Base-by-base conservation (phyloP, 1,140 invertebrate genomes). In the Gryllus bimaculatus region DNA sequence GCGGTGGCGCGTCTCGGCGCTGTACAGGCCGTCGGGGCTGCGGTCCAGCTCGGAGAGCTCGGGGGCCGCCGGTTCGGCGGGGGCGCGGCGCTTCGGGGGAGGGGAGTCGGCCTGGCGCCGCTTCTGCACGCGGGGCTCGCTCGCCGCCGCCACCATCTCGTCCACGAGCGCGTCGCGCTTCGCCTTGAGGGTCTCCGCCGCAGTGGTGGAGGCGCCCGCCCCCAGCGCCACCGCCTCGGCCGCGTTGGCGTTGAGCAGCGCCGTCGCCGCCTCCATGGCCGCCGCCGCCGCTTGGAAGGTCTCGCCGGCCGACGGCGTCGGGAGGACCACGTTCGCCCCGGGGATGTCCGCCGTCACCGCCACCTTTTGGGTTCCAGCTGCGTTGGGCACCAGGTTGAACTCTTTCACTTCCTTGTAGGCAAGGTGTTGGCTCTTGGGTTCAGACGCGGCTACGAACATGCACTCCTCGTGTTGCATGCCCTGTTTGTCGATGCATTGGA, bases 391-490 rank as follows among this genome's bases (percentile, higher is more conserved):
- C 74, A 80, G 78, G 77, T 74, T 82, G 77, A 81, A 81, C 8
- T 82, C 80, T 76, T 80, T 78, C 18, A 79, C 48, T 54, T 79
- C 79, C 73, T 81, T 79, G 54, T 81, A 81, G 26, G 79, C 74
- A 20, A 81, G 75, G 78, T 77, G 79, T n/a, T 73, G 74, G 79
- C 76, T 49, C 66, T 77, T 79, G 13, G 83, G 82, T 26, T 83
- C 82, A 1, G 83, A 84, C 5, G 84, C 90, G 8, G 90, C 90
- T 3, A 93, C 88, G 84, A 90, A 93, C 88, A 92, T 92, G 82
- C 92, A 93, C 85, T 93, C 92, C 84, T 93, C 92, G 81, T 93
- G 89, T 83, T 90, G 89, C 26, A 91, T 85, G 6, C 91, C 91
- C 73, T 88, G 88, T 66, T 91, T 88, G 80, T 93, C 90, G 0